Base-by-base conservation (phyloP, 1,140 invertebrate genomes). In the Solen grandis region DNA sequence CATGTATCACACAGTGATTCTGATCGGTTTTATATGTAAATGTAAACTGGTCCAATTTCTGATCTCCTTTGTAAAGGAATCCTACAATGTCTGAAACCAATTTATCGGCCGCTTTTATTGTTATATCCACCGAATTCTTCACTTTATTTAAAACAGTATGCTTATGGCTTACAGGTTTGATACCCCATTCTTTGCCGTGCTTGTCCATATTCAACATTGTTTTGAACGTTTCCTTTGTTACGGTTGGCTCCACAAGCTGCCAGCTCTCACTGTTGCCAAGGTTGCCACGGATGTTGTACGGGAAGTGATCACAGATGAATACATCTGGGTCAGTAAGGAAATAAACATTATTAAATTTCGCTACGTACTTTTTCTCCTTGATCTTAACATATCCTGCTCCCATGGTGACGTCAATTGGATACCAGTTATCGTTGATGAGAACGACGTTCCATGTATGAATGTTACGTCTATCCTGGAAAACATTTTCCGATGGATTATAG, bases 401-500 rank as follows among this genome's bases (percentile, higher is more conserved):
- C 92, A 92, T 93, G 8, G 93, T 93, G 55, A 90, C 89, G 68
- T 90, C 86, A 13, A 88, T 54, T 33, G 87, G 82, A n/a, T 87
- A 81, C 88, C 86, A 90, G 33, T 84, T 80, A 13, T 63, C 55
- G 2, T 85, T 50, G 0, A 88, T 50, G 27, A 72, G 74, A 5
- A 90, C 85, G 0, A 78, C 79, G 57, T 88, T 90, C 88, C 88
- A 90, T 0, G 88, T 85, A 82, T 88, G 86, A 46, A 86, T 84
- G 14, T 86, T 84, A n/a, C 73, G 98, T 97, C 1, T 98, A 96
- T 92, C 98, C 98, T 83, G 97, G 84, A 98, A 97, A 89, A 99
- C 98, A 74, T 95, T 94, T 0, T 98, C 96, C 0, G 97, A 97
- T 0, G 97, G 97, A 88, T 98, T 96, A 91, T 99, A 99, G 57